These are phyloP conservation scores for Lasius fuliginosus DNA, from an alignment of 2,888 invertebrate genomes.

Conservation along the genomic window DNA sequence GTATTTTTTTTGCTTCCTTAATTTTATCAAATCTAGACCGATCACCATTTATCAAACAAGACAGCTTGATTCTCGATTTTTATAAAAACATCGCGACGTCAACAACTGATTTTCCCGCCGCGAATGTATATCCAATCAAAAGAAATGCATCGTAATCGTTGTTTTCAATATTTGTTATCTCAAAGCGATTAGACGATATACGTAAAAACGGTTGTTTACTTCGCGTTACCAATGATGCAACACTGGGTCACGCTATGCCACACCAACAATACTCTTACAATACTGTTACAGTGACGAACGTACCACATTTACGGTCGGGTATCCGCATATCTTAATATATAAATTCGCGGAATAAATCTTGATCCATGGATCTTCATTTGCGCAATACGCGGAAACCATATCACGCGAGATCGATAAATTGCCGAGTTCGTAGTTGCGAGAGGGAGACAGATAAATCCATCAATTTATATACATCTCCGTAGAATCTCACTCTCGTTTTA, in stretches of 20 bases:
- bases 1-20: background rate
- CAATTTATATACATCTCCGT: slow-evolving; percentile 9
- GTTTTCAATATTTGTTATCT: slow-evolving; percentile 68
- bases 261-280: slow-evolving; percentile 26
- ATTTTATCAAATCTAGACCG: background rate
- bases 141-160: slow-evolving; percentile 54
- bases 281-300: slow-evolving; percentile 5
- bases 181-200: slow-evolving; percentile 50
- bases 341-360: slow-evolving; percentile 33
- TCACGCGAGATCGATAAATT: background rate
- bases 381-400: slow-evolving; percentile 33
- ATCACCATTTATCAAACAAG: background rate
- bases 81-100: background rate
- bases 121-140: slow-evolving; percentile 15
- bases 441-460: slow-evolving; percentile 5
- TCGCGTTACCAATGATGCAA: slow-evolving; percentile 58
- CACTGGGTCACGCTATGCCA: slow-evolving; percentile 55
- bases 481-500: slow-evolving; percentile 13
- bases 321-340: slow-evolving; percentile 34
- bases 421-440: background rate
- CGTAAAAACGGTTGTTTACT: slow-evolving; percentile 67
- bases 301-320: slow-evolving; percentile 12
- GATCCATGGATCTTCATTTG: slow-evolving; percentile 28
- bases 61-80: background rate
- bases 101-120: background rate